These are phyloP conservation scores for Coenobita brevimanus DNA, from an alignment of 1,140 invertebrate species.

Conservation along the genomic window DNA sequence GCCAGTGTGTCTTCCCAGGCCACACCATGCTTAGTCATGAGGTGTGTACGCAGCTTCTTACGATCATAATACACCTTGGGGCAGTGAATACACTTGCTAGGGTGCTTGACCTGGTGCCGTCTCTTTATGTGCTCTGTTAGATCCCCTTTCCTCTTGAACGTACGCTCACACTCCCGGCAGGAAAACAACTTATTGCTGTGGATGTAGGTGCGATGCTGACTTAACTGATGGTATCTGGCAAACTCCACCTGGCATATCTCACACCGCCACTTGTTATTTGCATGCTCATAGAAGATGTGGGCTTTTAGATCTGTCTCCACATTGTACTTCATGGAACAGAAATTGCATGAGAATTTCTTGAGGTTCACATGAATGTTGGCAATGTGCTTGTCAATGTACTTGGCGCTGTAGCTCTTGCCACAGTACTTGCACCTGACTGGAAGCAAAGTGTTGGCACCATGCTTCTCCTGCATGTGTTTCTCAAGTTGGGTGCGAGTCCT, in stretches of 20 bases:
- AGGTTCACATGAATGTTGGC: slow-evolving; percentile 44
- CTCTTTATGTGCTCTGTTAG: slow-evolving; percentile 42
- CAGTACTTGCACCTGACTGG: slow-evolving; percentile 26
- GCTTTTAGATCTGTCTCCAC: not conserved
- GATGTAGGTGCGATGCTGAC: slow-evolving; percentile 49
- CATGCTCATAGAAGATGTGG: slow-evolving; percentile 37
- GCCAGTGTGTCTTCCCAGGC: slow-evolving; percentile 51
- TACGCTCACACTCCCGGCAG: slow-evolving; percentile 28
- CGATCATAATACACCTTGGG: slow-evolving; percentile 38
- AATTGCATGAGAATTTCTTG: slow-evolving; percentile 25
- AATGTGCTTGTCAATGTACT: slow-evolving; percentile 38
- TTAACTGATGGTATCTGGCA: slow-evolving; percentile 35
- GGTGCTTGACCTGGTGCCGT: slow-evolving; percentile 17
- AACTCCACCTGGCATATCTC: slow-evolving; percentile 31
- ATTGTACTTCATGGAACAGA: slow-evolving; percentile 40
- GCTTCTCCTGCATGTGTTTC: slow-evolving; percentile 46
- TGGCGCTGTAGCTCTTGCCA: slow-evolving; percentile 42
- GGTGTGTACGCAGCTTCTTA: slow-evolving; percentile 32
- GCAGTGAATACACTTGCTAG: slow-evolving; percentile 21
- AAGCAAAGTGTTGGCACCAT: slow-evolving; percentile 21
- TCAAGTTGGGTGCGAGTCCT: slow-evolving; percentile 30
- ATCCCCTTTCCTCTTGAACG: slow-evolving; percentile 44
- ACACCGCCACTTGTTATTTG: slow-evolving; percentile 33
- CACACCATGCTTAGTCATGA: slow-evolving; percentile 50
- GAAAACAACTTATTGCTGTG: slow-evolving; percentile 36